Conservation (phyloP, 2,888 invertebrate species). For the Eilema sororculum region DNA sequence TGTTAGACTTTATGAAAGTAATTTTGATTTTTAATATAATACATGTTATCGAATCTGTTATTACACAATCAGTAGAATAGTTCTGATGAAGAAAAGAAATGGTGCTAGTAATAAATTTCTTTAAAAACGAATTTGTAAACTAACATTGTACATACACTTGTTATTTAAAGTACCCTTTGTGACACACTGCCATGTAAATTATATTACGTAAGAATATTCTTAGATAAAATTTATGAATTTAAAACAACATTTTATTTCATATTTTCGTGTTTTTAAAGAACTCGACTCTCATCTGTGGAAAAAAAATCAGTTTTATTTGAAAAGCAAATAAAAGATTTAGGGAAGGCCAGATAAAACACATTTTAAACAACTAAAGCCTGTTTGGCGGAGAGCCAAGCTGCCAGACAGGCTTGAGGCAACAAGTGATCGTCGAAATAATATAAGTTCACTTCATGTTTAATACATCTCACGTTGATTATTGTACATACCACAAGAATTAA, state of each 20-base stretch:
- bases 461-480: not conserved
- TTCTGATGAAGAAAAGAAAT: not conserved
- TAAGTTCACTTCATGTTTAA: constrained; percentile 43
- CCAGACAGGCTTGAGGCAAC: constrained; percentile 51
- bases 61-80: not conserved
- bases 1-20: too few species aligned
- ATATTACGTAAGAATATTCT: constrained; percentile 5
- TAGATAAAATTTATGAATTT: constrained; percentile 2
- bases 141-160: not conserved
- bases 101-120: not conserved
- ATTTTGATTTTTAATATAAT: too few species aligned
- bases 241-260: not conserved
- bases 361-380: constrained; percentile 40
- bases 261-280: not conserved
- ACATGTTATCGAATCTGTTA: not conserved
- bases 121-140: not conserved
- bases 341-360: constrained; percentile 35
- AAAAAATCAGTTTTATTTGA: constrained; percentile 14
- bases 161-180: constrained; percentile 16
- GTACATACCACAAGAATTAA: not conserved
- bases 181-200: constrained; percentile 25
- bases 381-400: constrained; percentile 54
- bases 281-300: not conserved
- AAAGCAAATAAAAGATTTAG: constrained; percentile 32
- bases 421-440: constrained; percentile 54